phyloP scores from a whole-genome alignment of 2,797 vertebrate genomes.

The Falco berigora region DNA sequence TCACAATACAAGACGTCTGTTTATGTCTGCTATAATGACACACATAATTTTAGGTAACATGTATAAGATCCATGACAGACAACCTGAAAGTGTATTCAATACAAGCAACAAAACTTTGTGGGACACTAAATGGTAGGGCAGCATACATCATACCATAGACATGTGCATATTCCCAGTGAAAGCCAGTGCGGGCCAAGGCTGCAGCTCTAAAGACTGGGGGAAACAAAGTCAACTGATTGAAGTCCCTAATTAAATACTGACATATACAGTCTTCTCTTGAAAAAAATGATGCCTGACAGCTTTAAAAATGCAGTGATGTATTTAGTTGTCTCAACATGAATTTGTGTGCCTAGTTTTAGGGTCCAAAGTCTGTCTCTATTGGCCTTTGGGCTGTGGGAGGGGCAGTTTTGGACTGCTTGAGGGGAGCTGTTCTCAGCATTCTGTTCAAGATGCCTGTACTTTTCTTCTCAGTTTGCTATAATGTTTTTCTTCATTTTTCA shows the following conservation, averaged over 20 bases:
- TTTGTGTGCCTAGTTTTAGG: background rate
- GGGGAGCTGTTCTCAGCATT: background rate
- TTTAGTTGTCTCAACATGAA: background rate
- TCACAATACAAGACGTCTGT: background rate
- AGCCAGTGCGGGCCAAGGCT: background rate
- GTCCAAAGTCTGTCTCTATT: background rate
- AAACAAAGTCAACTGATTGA: background rate
- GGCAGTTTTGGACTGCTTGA: background rate
- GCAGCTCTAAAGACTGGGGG: background rate
- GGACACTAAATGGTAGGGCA: background rate
- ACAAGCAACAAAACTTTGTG: background rate
- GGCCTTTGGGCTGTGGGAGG: background rate
- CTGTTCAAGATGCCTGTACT: background rate
- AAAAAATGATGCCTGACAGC: background rate
- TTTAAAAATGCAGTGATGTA: background rate
- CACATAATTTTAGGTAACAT: background rate
- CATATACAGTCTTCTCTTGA: background rate
- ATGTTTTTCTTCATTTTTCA: slow-evolving; percentile 15
- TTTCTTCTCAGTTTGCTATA: slow-evolving; percentile 12
- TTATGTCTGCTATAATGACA: background rate
- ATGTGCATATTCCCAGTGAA: background rate
- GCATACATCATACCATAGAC: too few relatives aligned
- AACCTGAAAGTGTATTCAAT: background rate
- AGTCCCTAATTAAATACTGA: background rate
- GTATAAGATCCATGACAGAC: background rate